phyloP scores from a whole-genome alignment of 2,113 vertebrate species.

The Dasypus novemcinctus region DNA sequence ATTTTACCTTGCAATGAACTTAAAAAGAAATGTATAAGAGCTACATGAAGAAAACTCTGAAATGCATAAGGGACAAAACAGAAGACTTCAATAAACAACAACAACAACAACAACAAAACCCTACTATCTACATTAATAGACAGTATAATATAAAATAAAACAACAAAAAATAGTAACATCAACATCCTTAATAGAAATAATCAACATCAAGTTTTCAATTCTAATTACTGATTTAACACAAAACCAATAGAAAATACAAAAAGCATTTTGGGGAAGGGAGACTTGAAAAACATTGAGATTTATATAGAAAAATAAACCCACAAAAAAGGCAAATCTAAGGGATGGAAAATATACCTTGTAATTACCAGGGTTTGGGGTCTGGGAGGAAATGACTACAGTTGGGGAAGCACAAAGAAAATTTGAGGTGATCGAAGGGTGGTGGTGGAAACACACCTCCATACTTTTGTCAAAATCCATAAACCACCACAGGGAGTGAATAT shows the following conservation, averaged over 20 bases:
- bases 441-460: neutral
- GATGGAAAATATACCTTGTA: neutral
- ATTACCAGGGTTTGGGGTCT: neutral
- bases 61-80: too few species aligned
- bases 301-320: neutral
- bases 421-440: neutral
- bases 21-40: neutral
- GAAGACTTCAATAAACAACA: too few species aligned
- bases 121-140: neutral
- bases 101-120: too few species aligned
- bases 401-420: neutral
- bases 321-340: neutral
- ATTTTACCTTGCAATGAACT: neutral
- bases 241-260: neutral
- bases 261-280: neutral
- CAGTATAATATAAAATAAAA: neutral
- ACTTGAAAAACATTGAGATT: neutral
- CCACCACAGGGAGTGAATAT: neutral
- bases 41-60: too few species aligned
- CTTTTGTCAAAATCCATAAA: neutral
- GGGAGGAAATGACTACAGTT: neutral
- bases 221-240: constrained; percentile 13
- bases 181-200: neutral
- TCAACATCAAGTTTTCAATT: neutral
- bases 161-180: neutral